phyloP scores from a whole-genome alignment of 2,888 invertebrate species.

The Agonopterix alstromeriana region DNA sequence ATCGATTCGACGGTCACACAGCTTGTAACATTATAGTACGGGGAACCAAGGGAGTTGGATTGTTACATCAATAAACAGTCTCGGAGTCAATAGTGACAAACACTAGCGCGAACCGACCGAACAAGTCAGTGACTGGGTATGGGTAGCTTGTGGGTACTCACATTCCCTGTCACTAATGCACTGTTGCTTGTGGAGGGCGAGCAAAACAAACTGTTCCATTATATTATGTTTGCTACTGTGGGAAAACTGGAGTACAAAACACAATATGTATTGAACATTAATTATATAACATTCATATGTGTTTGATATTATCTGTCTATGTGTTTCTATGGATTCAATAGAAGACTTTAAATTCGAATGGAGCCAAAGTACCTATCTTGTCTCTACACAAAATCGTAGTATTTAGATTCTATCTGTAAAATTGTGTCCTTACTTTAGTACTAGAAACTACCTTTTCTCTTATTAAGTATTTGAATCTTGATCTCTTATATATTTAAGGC shows the following conservation, averaged over 20 bases:
- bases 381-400: no score
- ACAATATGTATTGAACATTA: conserved; percentile 18
- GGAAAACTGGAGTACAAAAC: conserved; percentile 60
- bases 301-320: no score
- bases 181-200: conserved; percentile 29
- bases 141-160: conserved; percentile 29
- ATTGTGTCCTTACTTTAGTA: no score
- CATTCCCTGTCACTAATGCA: conserved; percentile 28
- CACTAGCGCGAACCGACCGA: conserved; percentile 48
- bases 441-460: no score
- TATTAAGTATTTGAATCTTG: no score
- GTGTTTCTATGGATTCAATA: no score
- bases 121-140: conserved; percentile 53
- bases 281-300: no score
- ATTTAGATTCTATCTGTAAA: no score
- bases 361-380: no score
- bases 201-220: conserved; percentile 62
- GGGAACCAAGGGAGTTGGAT: conserved; percentile 16
- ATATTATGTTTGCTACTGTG: conserved; percentile 44
- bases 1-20: conserved; percentile 23
- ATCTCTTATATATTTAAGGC: no score
- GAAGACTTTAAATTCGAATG: no score
- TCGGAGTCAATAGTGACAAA: conserved; percentile 26
- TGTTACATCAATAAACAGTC: conserved; percentile 36
- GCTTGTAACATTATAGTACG: conserved; percentile 30